phyloP scores from a whole-genome alignment of 1,140 invertebrate genomes.

The Leucophenga varia region DNA sequence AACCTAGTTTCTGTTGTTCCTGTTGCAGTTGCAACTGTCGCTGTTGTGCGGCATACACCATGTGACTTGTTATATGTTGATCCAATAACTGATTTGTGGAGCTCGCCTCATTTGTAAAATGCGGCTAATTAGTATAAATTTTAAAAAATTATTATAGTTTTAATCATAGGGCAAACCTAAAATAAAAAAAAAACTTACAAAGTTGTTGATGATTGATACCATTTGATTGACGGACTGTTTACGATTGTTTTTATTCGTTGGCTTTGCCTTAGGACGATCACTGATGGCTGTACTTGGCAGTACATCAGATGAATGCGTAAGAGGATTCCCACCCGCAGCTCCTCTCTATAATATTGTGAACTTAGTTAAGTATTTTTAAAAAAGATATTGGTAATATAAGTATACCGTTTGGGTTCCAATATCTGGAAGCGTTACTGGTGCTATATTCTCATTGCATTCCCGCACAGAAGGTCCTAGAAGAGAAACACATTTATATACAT shows the following conservation, averaged over 20 bases:
- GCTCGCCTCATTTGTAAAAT: too few species aligned
- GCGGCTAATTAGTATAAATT: not conserved
- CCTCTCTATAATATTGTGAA: conserved; percentile 1
- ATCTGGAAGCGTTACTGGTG: too few species aligned
- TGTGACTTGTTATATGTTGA: conserved; percentile 15
- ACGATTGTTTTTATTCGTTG: conserved; percentile 74
- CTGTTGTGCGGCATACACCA: conserved; percentile 13
- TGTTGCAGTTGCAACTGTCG: conserved; percentile 48
- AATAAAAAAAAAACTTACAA: conserved; percentile 34
- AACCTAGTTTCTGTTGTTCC: conserved; percentile 27
- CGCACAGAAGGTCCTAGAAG: too few species aligned
- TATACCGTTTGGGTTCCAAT: too few species aligned
- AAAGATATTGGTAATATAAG: too few species aligned
- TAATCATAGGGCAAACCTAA: not conserved
- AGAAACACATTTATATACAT: too few species aligned
- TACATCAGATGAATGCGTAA: conserved; percentile 56
- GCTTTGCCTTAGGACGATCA: conserved; percentile 78
- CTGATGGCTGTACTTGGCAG: conserved; percentile 72
- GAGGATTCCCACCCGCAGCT: conserved; percentile 23
- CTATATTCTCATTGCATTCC: too few species aligned
- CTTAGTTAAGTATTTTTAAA: too few species aligned
- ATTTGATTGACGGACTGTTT: conserved; percentile 60
- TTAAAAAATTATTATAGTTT: not conserved
- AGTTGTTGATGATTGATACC: conserved; percentile 54
- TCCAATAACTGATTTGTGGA: too few species aligned